Evolutionary conservation across 2,888 invertebrate genomes (phyloP).

Genomic region (Pachycephus smyrnensis): DNA sequence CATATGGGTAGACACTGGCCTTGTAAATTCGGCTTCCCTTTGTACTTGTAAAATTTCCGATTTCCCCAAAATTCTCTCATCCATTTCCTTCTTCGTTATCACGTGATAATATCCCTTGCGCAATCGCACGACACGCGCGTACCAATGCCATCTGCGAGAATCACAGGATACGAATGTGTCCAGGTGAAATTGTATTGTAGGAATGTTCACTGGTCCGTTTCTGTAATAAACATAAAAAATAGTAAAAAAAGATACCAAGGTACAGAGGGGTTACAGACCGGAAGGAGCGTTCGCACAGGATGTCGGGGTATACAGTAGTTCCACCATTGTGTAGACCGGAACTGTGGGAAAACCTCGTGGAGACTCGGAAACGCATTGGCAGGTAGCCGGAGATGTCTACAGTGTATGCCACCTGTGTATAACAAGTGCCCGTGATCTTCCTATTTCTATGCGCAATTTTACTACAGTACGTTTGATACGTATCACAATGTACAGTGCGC

Average conservation of each 20-base stretch:
- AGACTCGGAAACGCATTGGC: not conserved
- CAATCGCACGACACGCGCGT: not conserved
- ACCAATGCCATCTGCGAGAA: not conserved
- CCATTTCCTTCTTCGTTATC: not conserved
- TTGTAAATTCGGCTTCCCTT: not conserved
- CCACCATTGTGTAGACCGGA: constrained; percentile 53
- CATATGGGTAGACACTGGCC: not conserved
- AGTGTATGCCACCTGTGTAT: not conserved
- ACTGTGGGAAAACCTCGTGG: constrained; percentile 57
- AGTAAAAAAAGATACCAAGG: not conserved
- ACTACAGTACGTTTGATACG: not conserved
- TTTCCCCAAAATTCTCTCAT: not conserved
- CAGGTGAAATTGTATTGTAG: not conserved
- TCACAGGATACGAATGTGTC: not conserved
- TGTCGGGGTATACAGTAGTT: constrained; percentile 44
- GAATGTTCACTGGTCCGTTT: not conserved
- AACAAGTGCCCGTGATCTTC: not conserved
- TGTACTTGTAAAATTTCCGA: not conserved
- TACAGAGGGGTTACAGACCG: constrained; percentile 32
- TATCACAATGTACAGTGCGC: not conserved
- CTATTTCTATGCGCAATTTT: not conserved
- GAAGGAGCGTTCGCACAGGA: constrained; percentile 55
- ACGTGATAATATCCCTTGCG: not conserved
- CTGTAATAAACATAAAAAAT: not conserved
- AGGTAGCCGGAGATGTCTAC: not conserved